Base-by-base conservation (phyloP, 2,113 vertebrate species). In the Saimiri boliviensis region DNA sequence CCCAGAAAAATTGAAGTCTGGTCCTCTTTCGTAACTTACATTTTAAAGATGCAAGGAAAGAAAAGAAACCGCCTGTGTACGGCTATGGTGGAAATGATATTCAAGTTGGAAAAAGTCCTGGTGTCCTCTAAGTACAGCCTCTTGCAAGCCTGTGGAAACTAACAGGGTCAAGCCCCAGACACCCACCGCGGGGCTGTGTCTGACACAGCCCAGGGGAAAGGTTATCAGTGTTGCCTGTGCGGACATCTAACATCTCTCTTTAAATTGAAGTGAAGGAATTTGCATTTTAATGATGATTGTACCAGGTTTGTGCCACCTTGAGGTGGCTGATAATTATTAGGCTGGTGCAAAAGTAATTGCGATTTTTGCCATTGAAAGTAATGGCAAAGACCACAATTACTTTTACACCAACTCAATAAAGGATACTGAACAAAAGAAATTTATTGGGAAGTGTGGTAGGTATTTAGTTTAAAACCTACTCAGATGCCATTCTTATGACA, bases 241-340 rank as follows among this genome's bases (percentile, higher is more conserved):
- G 68, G 17, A 56, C 25, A 63, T 23, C 47, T 21, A 27, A 79
- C 25, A 81, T 77, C 82, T 82, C 40, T 56, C 42, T 83, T 92
- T 89, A 82, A 49, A 73, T 6, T 10, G 30, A 71, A 80, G 52
- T 30, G 56, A n/a, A 73, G 40, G 37, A 37, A 85, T 80, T 40
- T 93, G 49, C 35, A 63, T 86, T 93, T 89, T 66, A 45, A 27
- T 63, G 63, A 89, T 42, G 30, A 40, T 56, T 94, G 82, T 14
- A n/a, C 60, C 60, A 89, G 68, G 60, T 71, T 20, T 54, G 35
- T 60, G 89, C 47, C 73, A 86, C 58, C 60, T 76, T 32, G 40
- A 94, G 54, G 30, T 66, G 23, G 25, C 23, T 68, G 12, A 63
- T 32, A 63, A 63, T 63, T 63, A 63, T 32, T 63, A 63, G 60